Base-by-base conservation (phyloP, 2,113 vertebrate species). In the Rhinolophus sinicus region DNA sequence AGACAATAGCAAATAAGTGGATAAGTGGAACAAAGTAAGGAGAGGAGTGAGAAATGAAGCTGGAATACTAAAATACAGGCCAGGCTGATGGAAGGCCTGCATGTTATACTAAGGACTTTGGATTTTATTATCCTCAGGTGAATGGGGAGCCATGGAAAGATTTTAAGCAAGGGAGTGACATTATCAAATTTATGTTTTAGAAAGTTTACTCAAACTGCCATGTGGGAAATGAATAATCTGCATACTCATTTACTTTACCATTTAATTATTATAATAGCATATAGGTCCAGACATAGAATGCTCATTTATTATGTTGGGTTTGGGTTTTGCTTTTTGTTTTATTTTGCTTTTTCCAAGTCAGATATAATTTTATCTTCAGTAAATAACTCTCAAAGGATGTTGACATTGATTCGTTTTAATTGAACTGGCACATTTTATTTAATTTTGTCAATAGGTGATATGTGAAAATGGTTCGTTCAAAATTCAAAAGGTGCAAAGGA, bases 191-290 rank as follows among this genome's bases (percentile, higher is more conserved):
- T 94, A n/a, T 92, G 19, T 87, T 95, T 88, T 73, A 50, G 83
- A 65, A 96, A 86, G 50, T 35, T 87, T 50, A 40, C 8, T 75
- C 58, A 69, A 70, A 80, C 10, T 60, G 40, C 24, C 72, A 13
- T 70, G 22, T 60, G 22, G 24, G 50, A 69, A 90, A 87, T 75
- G 28, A 50, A 93, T 88, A 78, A 56, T 73, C 47, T 75, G 47
- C 13, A 35, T 54, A 56, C 15, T 97, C 44, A 76, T 60, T 94
- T 94, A 38, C 76, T 93, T 97, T 69, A 96, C 90, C 90, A 8
- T 82, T 54, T 82, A 83, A 83, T 87, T 93, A 84, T 84, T 60
- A 38, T 88, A 67, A 93, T 76, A 60, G 47, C 40, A 76, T 72
- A 60, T n/a, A 76, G 60, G 19, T 56, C 52, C 54, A 72, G 38